Evolutionary conservation across 2,888 invertebrate genomes (phyloP).

Genomic region (Caenorhabditis macrosperma): DNA sequence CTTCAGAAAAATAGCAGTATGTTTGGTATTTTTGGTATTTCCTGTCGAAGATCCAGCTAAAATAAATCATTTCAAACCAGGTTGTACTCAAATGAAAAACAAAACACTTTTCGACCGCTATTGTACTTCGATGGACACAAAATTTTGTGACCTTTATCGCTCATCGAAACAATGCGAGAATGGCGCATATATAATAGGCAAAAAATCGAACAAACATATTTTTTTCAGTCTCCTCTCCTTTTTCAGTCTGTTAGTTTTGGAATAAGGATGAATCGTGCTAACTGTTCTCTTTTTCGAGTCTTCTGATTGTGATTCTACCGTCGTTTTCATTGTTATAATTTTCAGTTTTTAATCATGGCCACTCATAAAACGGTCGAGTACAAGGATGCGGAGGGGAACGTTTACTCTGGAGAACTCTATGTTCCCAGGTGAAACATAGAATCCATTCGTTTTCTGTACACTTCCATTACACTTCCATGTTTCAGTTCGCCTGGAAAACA

Average conservation of each 20-base stretch:
- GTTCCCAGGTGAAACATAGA: constrained; percentile 2
- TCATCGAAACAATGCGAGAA: not conserved
- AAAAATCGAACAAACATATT: not conserved
- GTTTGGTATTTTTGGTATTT: too few relatives aligned
- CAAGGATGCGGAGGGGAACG: constrained; percentile 6
- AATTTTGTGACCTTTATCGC: constrained; percentile 22
- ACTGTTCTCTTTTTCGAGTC: not conserved
- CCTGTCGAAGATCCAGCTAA: too few relatives aligned
- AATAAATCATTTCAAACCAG: too few relatives aligned
- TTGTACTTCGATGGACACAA: too few relatives aligned
- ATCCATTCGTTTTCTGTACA: not conserved
- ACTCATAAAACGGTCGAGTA: constrained; percentile 13
- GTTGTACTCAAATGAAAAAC: too few relatives aligned
- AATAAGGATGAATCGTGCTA: too few relatives aligned
- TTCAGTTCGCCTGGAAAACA: constrained; percentile 37
- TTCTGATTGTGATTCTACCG: not conserved
- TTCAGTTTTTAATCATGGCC: too few relatives aligned
- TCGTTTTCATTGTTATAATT: too few relatives aligned
- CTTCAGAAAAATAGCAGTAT: too few relatives aligned
- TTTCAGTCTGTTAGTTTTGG: too few relatives aligned
- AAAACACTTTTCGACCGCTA: too few relatives aligned
- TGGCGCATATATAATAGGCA: not conserved
- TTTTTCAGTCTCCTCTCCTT: not conserved
- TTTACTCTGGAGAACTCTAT: constrained; percentile 26
- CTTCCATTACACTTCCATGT: not conserved